phyloP scores from a whole-genome alignment of 2,797 vertebrate species.

The Menidia menidia region DNA sequence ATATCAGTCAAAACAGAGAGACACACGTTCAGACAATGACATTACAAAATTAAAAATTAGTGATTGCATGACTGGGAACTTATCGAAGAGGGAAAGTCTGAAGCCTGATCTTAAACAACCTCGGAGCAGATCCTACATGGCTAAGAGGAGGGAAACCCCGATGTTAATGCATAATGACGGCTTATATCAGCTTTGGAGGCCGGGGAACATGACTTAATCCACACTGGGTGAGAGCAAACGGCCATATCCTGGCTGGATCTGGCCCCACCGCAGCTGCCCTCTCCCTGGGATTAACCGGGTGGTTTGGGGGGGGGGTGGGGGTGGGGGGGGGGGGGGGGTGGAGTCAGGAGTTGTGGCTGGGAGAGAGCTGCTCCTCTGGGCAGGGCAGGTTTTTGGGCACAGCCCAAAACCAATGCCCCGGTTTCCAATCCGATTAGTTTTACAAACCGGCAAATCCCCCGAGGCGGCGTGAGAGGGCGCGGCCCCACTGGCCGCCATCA shows the following conservation, averaged over 20 bases:
- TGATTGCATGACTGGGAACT: no score
- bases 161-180: neutral
- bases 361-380: constrained; percentile 64
- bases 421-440: constrained; percentile 82
- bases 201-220: constrained; percentile 1
- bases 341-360: constrained; percentile 14
- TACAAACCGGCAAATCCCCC: constrained; percentile 80
- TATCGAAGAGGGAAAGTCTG: no score
- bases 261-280: constrained; percentile 57
- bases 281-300: constrained; percentile 73
- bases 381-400: constrained; percentile 69
- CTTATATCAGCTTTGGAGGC: neutral
- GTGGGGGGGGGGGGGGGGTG: constrained; percentile 42
- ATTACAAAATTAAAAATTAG: no score
- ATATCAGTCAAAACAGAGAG: no score
- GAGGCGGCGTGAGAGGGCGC: constrained; percentile 53
- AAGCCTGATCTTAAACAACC: no score
- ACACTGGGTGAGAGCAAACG: neutral
- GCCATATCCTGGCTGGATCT: constrained; percentile 15
- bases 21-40: no score
- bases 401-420: constrained; percentile 65
- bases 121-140: neutral
- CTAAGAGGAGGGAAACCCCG: neutral
- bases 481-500: constrained; percentile 27
- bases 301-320: no score